phyloP scores from a whole-genome alignment of 2,888 invertebrate genomes.

The Allophyes oxyacanthae region DNA sequence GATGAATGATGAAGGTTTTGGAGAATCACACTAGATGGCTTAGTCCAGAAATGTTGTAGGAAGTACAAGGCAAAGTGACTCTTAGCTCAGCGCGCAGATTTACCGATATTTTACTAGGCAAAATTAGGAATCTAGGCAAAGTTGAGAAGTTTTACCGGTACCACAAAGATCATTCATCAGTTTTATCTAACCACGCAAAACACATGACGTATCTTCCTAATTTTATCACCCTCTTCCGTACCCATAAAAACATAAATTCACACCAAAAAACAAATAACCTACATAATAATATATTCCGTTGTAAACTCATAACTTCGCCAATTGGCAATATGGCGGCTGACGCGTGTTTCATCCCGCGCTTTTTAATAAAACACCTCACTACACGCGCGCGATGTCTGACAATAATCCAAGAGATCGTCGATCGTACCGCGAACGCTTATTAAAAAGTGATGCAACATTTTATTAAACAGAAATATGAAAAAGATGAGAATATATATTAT shows the following conservation, averaged over 20 bases:
- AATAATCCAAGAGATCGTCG: constrained; percentile 43
- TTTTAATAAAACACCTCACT: constrained; percentile 55
- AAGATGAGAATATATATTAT: constrained; percentile 8
- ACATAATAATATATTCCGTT: constrained; percentile 30
- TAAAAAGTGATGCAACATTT: constrained; percentile 38
- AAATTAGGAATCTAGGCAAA: no score
- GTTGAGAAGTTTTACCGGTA: no score
- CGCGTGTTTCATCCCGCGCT: constrained; percentile 42
- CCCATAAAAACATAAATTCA: constrained; percentile 19
- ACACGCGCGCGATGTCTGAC: constrained; percentile 27
- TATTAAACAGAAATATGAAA: constrained; percentile 23
- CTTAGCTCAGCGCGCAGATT: no score
- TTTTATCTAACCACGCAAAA: no score
- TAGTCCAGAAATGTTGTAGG: no score
- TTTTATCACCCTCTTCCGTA: not conserved
- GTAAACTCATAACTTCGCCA: constrained; percentile 48
- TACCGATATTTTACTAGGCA: no score
- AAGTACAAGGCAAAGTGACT: no score
- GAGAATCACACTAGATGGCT: no score
- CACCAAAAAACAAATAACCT: constrained; percentile 6
- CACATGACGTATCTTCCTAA: no score
- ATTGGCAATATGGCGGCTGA: constrained; percentile 48
- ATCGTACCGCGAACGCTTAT: constrained; percentile 33
- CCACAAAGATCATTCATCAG: no score
- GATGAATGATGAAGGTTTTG: no score